These are phyloP conservation scores for Plebejus argus DNA, from an alignment of 2,888 invertebrate species.

Conservation along the genomic window DNA sequence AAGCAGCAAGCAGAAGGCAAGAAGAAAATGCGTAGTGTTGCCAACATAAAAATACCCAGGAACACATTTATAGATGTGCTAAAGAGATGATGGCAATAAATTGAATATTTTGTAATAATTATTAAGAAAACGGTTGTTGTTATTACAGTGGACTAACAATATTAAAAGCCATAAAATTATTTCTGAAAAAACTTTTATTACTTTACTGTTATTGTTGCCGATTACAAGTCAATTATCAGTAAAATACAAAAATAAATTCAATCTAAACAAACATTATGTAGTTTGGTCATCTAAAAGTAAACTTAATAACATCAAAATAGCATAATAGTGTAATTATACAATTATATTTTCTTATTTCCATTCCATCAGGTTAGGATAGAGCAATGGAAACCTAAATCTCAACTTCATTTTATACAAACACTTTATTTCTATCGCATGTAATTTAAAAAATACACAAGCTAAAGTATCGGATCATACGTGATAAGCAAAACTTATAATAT, in stretches of 20 bases:
- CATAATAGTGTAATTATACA: slow-evolving; percentile 20
- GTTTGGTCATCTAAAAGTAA: slow-evolving; percentile 34
- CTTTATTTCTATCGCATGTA: neutral
- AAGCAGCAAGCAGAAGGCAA: slow-evolving; percentile 96
- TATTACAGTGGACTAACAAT: neutral
- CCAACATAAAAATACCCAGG: slow-evolving; percentile 94
- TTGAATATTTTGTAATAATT: slow-evolving; percentile 8
- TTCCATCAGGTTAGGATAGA: neutral
- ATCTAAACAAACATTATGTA: slow-evolving; percentile 31
- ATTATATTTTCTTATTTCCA: neutral
- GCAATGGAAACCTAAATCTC: neutral
- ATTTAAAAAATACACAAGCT: neutral
- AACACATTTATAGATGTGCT: slow-evolving; percentile 96
- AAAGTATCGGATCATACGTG: neutral
- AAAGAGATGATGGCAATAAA: slow-evolving; percentile 79
- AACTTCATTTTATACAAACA: neutral
- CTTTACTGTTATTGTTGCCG: slow-evolving; percentile 21
- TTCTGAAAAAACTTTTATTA: slow-evolving; percentile 25
- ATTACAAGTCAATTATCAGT: slow-evolving; percentile 29
- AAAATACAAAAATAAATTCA: slow-evolving; percentile 34
- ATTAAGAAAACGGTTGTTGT: neutral
- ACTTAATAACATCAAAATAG: slow-evolving; percentile 26
- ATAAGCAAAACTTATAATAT: neutral
- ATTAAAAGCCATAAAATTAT: neutral
- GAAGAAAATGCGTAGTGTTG: slow-evolving; percentile 94